Percentiles rank a stretch among this genome's conserved stretches.
These are phyloP conservation scores for Craterocephalus amniculus DNA, from an alignment of 2,797 vertebrate genomes.

Conservation along the genomic window DNA sequence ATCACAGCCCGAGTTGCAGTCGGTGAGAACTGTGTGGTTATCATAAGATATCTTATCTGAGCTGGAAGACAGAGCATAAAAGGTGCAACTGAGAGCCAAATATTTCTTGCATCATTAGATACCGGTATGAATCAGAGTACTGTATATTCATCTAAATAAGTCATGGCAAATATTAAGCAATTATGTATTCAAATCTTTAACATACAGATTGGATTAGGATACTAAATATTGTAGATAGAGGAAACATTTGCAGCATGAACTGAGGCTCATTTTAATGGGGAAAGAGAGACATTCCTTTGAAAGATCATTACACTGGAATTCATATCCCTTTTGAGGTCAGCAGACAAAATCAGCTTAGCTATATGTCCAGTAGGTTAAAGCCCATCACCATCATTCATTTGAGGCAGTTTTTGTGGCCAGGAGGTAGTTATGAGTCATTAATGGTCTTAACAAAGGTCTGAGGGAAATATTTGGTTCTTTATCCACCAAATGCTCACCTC, in stretches of 20 bases:
- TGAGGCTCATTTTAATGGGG: not conserved
- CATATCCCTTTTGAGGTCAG: not conserved
- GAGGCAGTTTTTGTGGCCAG: too few relatives aligned
- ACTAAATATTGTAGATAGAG: not conserved
- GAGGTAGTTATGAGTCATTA: not conserved
- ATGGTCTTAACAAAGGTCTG: not conserved
- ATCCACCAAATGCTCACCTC: not conserved
- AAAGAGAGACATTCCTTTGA: not conserved
- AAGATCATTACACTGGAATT: not conserved
- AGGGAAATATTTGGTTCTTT: not conserved
- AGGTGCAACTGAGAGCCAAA: not conserved
- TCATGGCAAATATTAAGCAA: not conserved
- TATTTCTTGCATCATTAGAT: not conserved
- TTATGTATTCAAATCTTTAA: not conserved
- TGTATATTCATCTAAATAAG: not conserved
- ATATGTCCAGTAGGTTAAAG: not conserved
- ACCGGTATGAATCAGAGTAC: not conserved
- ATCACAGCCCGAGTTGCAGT: slow-evolving; percentile 87
- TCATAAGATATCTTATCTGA: slow-evolving; percentile 57
- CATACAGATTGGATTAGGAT: not conserved
- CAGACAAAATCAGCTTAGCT: not conserved
- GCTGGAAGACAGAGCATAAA: slow-evolving; percentile 47
- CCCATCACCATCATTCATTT: too few relatives aligned
- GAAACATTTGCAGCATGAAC: not conserved
- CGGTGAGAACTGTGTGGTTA: slow-evolving; percentile 63